Conservation (phyloP, 2,888 invertebrate genomes). For the Ophraella communa region DNA sequence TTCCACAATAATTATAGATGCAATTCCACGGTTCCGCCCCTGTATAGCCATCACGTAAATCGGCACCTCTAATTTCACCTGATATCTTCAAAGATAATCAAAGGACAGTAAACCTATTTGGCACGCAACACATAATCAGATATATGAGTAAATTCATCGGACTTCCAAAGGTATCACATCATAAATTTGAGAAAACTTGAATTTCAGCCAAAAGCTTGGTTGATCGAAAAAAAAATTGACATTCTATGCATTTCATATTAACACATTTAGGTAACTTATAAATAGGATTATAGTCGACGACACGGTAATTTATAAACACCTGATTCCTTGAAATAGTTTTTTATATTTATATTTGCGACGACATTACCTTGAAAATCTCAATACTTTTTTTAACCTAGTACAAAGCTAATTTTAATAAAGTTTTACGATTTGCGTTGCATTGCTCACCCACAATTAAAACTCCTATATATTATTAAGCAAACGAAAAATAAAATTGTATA, state of each 20-base stretch:
- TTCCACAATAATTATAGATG: no score
- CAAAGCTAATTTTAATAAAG: no score
- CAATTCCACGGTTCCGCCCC: not conserved
- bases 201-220: not conserved
- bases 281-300: not conserved
- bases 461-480: no score
- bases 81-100: not conserved
- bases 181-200: not conserved
- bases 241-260: not conserved
- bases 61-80: not conserved
- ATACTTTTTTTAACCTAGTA: no score
- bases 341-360: no score
- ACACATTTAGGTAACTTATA: not conserved
- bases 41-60: not conserved
- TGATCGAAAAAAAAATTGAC: not conserved
- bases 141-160: not conserved
- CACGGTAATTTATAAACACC: no score
- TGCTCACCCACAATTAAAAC: no score
- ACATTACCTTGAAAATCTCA: no score
- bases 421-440: no score
- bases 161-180: not conserved
- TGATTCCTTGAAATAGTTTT: no score
- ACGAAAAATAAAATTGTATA: no score
- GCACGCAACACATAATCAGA: not conserved
- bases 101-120: slow-evolving; percentile 1